These are phyloP conservation scores for Cinara cedri DNA, from an alignment of 2,888 invertebrate species.

Conservation along the genomic window DNA sequence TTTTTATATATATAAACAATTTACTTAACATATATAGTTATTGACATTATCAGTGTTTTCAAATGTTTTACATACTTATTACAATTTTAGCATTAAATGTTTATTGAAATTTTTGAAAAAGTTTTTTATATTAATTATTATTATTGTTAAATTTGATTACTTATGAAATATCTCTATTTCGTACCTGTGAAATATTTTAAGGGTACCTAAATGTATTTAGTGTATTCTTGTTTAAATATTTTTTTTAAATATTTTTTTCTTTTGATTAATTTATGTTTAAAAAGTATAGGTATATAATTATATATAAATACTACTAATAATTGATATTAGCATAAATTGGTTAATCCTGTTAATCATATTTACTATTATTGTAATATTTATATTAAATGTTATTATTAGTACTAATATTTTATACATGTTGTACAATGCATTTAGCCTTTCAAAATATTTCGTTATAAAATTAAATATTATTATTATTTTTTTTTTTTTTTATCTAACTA, in stretches of 20 bases:
- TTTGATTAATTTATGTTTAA: not conserved
- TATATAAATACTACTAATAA: not conserved
- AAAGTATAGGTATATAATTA: conserved; percentile 7
- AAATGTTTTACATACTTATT: no score
- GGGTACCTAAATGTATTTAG: not conserved
- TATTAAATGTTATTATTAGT: conserved; percentile 33
- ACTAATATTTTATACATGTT: conserved; percentile 48
- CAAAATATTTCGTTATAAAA: not conserved
- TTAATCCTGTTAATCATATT: conserved; percentile 45
- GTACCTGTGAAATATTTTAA: conserved; percentile 17
- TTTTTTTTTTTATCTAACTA: not conserved
- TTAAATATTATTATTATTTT: not conserved
- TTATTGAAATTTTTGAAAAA: conserved; percentile 16
- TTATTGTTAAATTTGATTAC: conserved; percentile 41
- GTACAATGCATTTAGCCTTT: not conserved
- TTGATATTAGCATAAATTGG: conserved; percentile 8
- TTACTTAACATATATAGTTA: not conserved
- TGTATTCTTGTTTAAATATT: no score
- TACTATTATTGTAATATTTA: conserved; percentile 45
- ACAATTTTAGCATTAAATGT: conserved; percentile 6
- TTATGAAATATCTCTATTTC: conserved; percentile 14
- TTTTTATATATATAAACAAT: conserved; percentile 4
- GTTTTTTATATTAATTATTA: not conserved
- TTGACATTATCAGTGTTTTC: conserved; percentile 23
- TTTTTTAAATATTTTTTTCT: no score